phyloP scores from a whole-genome alignment of 2,888 invertebrate species.

The Timema podura region DNA sequence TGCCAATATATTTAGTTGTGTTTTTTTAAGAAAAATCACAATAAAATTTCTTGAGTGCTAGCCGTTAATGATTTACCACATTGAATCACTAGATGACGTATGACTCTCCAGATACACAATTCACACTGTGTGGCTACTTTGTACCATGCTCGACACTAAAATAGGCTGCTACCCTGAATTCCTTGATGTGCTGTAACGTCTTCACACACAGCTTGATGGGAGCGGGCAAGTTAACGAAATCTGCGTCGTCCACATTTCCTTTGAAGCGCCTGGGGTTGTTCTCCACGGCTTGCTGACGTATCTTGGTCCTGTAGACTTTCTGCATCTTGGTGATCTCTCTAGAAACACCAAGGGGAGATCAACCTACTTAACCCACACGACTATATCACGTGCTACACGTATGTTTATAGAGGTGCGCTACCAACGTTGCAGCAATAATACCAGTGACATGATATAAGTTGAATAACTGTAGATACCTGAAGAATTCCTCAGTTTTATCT shows the following conservation, averaged over 20 bases:
- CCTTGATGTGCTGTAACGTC: conserved; percentile 49
- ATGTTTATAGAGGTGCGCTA: neutral
- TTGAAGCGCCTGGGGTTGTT: conserved; percentile 46
- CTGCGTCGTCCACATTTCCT: conserved; percentile 64
- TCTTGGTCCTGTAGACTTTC: conserved; percentile 70
- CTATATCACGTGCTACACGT: neutral
- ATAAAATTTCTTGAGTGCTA: too few relatives aligned
- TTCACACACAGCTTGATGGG: conserved; percentile 69
- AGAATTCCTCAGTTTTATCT: conserved; percentile 70
- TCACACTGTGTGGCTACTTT: too few relatives aligned
- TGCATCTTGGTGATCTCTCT: conserved; percentile 76
- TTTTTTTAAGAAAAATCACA: too few relatives aligned
- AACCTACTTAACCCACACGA: neutral
- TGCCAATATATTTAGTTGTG: too few relatives aligned
- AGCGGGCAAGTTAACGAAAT: conserved; percentile 71
- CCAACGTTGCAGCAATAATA: too few relatives aligned
- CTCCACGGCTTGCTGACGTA: conserved; percentile 70
- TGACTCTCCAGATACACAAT: too few relatives aligned
- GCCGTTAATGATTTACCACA: too few relatives aligned
- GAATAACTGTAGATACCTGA: conserved; percentile 43
- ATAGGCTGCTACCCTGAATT: conserved; percentile 59
- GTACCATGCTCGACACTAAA: too few relatives aligned
- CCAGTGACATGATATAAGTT: too few relatives aligned
- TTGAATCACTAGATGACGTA: too few relatives aligned
- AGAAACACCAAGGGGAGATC: neutral